Evolutionary conservation across 2,797 vertebrate species (phyloP), one percentile per base, ranked within the genome.

Genomic region (Microhierax caerulescens): DNA sequence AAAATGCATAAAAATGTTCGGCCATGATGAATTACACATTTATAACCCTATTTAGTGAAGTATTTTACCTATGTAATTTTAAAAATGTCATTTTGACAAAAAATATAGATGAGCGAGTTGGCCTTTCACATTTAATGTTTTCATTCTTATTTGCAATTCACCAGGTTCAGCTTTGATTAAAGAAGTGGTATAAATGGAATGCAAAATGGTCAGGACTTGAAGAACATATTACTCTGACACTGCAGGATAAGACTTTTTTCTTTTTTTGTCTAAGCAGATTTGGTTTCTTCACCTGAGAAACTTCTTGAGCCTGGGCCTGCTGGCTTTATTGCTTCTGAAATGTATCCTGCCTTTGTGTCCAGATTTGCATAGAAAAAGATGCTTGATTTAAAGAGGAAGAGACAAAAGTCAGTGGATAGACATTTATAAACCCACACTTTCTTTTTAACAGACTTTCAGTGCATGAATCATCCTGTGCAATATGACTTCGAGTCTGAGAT

Each of bases 111-210:
- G 93, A 97, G 94, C 77, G 24, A 98, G 96, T 98, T 98, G 97
- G 97, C 97, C 98, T 98, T 98, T 98, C 97, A 97, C 97, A 97
- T 98, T 98, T 98, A 98, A 98, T 97, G 92, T 98, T 98, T 98
- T 96, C 60, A 51, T 97, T 97, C 91, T 95, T 98, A 98, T 98
- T 98, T 98, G 97, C 96, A 98, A 98, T 98, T 98, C 94, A 97
- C 97, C 93, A 88, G 78, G 93, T 96, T 98, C 95, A 95, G 90
- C 94, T 98, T 98, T 98, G 97, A 98, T 98, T 98, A 98, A 98
- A 97, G 95, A 97, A 98, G 88, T 95, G 89, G 95, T 87, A 96
- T 86, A 91, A 92, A 94, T 74, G 83, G 92, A 95, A 96, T 97
- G 80, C 94, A 92, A 94, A 98, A 96, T 96, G 97, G 92, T 96